Conservation (phyloP, 92 coral and sea anemone genomes). For the Actinernus sp. region DNA sequence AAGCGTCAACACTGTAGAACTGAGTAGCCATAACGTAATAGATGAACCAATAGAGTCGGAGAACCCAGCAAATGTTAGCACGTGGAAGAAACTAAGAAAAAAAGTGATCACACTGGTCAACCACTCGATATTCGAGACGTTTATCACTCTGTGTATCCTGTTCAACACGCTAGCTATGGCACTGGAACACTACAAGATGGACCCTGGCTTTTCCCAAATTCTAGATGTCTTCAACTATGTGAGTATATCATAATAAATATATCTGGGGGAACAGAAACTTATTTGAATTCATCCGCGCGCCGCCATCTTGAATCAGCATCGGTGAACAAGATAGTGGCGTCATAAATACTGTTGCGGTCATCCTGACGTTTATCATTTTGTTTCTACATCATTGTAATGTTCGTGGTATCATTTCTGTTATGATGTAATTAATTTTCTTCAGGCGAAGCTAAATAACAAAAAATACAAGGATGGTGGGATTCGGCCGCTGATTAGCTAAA, state of each 20-base stretch:
- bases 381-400: too few relatives aligned
- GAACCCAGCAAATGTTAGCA: conserved; percentile 57
- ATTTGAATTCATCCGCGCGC: too few relatives aligned
- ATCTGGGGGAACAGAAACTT: background rate
- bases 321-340: too few relatives aligned
- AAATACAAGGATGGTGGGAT: too few relatives aligned
- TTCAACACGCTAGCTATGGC: conserved; percentile 98
- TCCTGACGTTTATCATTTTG: too few relatives aligned
- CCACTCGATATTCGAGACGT: conserved; percentile 82
- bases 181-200: conserved; percentile 84
- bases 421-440: too few relatives aligned
- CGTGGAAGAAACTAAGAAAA: conserved; percentile 43
- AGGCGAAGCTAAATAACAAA: too few relatives aligned
- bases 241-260: conserved; percentile 13
- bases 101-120: conserved; percentile 67
- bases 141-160: conserved; percentile 92
- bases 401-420: too few relatives aligned
- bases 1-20: conserved; percentile 41
- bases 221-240: conserved; percentile 88
- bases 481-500: too few relatives aligned
- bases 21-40: conserved; percentile 20
- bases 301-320: too few relatives aligned
- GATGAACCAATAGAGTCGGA: conserved; percentile 9
- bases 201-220: conserved; percentile 47
- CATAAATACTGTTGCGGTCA: too few relatives aligned